Base-by-base conservation (phyloP, 1,140 invertebrate genomes). In the Eufriesea mexicana region DNA sequence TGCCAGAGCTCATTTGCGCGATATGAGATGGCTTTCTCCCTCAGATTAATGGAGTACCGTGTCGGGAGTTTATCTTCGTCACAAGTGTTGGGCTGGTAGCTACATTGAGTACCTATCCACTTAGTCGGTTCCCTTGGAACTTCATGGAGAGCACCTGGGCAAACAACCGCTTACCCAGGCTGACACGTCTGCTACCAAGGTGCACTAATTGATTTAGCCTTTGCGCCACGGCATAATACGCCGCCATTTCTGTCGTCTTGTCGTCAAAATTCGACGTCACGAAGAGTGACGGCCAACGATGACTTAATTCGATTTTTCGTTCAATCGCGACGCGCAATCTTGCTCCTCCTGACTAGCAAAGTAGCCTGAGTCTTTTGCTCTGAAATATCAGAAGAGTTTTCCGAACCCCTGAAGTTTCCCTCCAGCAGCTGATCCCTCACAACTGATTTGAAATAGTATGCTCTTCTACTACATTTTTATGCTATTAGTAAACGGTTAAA, bases 141-240 rank as follows among this genome's bases (percentile, higher is more conserved):
- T 57, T 49, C 20, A 25, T 42, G 20, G 42, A 47, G 23, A 18
- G 9, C 51, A 71, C 67, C 42, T 79, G 45, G 18, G 14, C 51
- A 49, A 57, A 70, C 66, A 59, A 5, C 35, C 49, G 75, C 18
- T 77, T 66, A 49, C 23, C 47, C 6, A 55, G 12, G 18, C 2
- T 23, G 49, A 78, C 75, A 55, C 10, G 35, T 67, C 23, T 49
- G 20, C 20, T 51, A 14, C 35, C 25, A 5, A 59, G n/a, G 66
- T 71, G 25, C 14, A 71, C 71, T 64, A 79, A 79, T 79, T 71
- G 67, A 79, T 71, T 79, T 49, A 79, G 14, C 75, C 47, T 55
- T 51, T 42, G 51, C 51, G 16, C 25, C 23, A 35, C 59, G n/a
- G 0, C 59, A 2, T 45, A 42, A 59, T 20, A 59, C 9, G 5